phyloP scores from a whole-genome alignment of 2,113 vertebrate species.

The Onychorhynchus coronatus region DNA sequence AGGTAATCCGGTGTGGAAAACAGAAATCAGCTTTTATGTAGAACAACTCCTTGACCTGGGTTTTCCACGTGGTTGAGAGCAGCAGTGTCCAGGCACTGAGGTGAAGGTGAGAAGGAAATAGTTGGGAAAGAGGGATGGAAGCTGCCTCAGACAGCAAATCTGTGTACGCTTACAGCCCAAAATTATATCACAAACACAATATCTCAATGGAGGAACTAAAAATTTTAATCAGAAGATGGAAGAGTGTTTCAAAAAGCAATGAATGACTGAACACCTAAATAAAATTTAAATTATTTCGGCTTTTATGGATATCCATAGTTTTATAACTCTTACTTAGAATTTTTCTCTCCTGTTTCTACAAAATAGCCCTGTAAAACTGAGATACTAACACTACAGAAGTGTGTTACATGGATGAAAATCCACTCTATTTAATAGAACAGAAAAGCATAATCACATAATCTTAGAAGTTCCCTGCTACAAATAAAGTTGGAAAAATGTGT shows the following conservation, averaged over 20 bases:
- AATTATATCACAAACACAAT: not conserved
- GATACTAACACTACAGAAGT: not conserved
- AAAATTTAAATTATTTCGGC: not conserved
- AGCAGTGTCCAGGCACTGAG: not conserved
- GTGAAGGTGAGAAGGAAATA: not conserved
- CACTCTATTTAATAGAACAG: rapidly evolving
- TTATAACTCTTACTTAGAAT: not conserved
- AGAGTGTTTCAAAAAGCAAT: not conserved
- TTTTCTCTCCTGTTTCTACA: not conserved
- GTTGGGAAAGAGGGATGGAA: not conserved
- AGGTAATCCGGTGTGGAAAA: not conserved
- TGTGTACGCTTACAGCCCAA: not conserved
- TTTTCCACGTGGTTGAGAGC: not conserved
- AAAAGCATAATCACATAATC: not conserved
- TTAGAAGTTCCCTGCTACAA: not conserved
- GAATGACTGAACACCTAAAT: not conserved
- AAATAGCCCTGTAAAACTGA: not conserved
- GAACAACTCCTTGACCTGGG: not conserved
- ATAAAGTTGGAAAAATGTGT: not conserved
- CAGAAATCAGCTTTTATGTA: not conserved
- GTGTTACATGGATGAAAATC: not conserved
- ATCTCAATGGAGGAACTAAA: not conserved
- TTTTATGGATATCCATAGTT: not conserved
- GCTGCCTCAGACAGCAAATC: not conserved
- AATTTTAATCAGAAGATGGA: not conserved